Conservation (phyloP, 53 echinoderm and acorn worm genomes). For the Temnopleurus reevesii region DNA sequence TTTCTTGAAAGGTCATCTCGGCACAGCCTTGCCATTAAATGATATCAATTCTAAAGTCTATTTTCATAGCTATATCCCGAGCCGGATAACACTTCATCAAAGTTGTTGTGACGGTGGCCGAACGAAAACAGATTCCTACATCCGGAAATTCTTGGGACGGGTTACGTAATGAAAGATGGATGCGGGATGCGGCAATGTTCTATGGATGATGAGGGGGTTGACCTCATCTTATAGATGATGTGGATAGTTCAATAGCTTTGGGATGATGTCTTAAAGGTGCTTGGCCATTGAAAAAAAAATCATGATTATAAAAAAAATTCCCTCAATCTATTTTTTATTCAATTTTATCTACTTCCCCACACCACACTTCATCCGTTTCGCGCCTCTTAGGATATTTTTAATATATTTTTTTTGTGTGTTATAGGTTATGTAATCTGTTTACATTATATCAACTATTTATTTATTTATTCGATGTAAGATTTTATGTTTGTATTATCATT, state of each 20-base stretch:
- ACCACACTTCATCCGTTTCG: too few relatives aligned
- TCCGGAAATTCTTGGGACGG: constrained; percentile 42
- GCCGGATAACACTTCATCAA: background rate
- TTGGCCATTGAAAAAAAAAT: too few relatives aligned
- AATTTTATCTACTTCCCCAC: too few relatives aligned
- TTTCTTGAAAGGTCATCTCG: background rate
- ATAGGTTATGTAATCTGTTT: too few relatives aligned
- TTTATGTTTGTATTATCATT: too few relatives aligned
- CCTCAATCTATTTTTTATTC: too few relatives aligned
- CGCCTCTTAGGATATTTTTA: too few relatives aligned
- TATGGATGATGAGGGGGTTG: background rate
- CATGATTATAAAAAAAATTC: too few relatives aligned
- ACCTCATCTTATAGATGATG: too few relatives aligned
- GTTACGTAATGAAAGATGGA: constrained; percentile 25
- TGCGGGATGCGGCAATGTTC: background rate
- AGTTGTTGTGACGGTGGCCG: constrained; percentile 41
- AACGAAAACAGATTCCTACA: background rate
- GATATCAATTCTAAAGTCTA: constrained; percentile 10
- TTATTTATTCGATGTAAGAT: too few relatives aligned
- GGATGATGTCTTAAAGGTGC: background rate
- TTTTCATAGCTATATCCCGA: constrained; percentile 22
- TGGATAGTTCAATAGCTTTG: background rate
- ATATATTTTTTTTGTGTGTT: too few relatives aligned
- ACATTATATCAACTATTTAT: too few relatives aligned
- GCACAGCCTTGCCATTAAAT: background rate